Base-by-base conservation (phyloP, 2,113 vertebrate genomes). In the Rhineura floridana region DNA sequence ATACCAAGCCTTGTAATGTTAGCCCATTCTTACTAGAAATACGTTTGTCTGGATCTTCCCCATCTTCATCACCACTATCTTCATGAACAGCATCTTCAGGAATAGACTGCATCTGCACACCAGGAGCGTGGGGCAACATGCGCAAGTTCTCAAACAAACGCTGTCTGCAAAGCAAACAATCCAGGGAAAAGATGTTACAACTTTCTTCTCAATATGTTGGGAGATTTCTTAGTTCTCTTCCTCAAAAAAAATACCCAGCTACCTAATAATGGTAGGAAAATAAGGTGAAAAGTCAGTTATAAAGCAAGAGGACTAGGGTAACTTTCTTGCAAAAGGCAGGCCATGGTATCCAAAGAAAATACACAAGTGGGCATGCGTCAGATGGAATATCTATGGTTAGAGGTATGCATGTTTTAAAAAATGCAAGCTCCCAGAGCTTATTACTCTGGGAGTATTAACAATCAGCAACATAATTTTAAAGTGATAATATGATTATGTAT, bases 71-170 rank as follows among this genome's bases (percentile, higher is more conserved):
- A 76, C 97, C 97, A 15, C 97, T 97, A 75, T 99, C 98, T 52
- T 98, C 98, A 67, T 98, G 98, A 90, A 98, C 95, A 80, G 97
- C 97, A 89, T 98, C 98, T 83, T 98, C 98, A 1, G 98, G 98
- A 91, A 98, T 98, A 84, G 98, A 97, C 90, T 99, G 98, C 98
- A 99, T 98, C 93, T 99, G 98, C 5, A 98, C 98, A 0, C 98
- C 98, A 33, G 98, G 98, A 19, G 98, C 98, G 2, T 99, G 98
- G 87, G 98, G 98, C 55, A 99, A 96, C 98, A 99, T 99, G 83
- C 98, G 97, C 89, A 99, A 96, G 93, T 99, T 99, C 96, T 99
- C 98, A 97, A 98, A 99, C 78, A 99, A 96, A 46, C 98, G 98
- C 85, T 98, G 98, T 94, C 98, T 98, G 94, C 6, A 93, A 88